phyloP scores from a whole-genome alignment of 1,140 invertebrate genomes.

The Liolophura sinensis region DNA sequence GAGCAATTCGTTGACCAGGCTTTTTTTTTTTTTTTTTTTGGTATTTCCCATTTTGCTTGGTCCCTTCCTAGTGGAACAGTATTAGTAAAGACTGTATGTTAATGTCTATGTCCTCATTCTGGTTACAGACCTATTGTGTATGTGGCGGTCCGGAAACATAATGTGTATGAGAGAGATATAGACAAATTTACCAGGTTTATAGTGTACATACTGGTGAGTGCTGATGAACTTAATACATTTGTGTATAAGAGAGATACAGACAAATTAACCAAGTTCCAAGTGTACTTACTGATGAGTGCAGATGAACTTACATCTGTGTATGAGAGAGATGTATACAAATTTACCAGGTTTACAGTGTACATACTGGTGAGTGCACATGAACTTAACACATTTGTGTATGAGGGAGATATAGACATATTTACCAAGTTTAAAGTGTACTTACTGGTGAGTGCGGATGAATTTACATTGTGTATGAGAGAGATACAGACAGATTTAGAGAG shows the following conservation, averaged over 20 bases:
- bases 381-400: too few species aligned
- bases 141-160: slow-evolving; percentile 76
- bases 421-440: too few species aligned
- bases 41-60: too few species aligned
- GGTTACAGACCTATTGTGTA: slow-evolving; percentile 68
- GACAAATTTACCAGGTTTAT: slow-evolving; percentile 77
- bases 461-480: too few species aligned
- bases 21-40: not conserved
- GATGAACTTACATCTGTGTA: too few species aligned
- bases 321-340: slow-evolving; percentile 72
- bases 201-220: slow-evolving; percentile 71
- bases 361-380: slow-evolving; percentile 68
- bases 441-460: too few species aligned
- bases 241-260: too few species aligned
- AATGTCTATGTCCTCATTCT: slow-evolving; percentile 4
- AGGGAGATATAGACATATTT: too few species aligned
- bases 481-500: too few species aligned
- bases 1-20: not conserved
- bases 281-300: too few species aligned
- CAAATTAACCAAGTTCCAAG: too few species aligned
- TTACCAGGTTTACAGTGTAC: slow-evolving; percentile 76
- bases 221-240: too few species aligned
- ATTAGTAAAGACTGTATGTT: not conserved
- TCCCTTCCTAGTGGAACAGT: not conserved
- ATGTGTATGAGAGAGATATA: slow-evolving; percentile 70